Evolutionary conservation across 2,797 vertebrate genomes (phyloP), one percentile per base, ranked within the genome.

Genomic region (Miichthys miiuy): DNA sequence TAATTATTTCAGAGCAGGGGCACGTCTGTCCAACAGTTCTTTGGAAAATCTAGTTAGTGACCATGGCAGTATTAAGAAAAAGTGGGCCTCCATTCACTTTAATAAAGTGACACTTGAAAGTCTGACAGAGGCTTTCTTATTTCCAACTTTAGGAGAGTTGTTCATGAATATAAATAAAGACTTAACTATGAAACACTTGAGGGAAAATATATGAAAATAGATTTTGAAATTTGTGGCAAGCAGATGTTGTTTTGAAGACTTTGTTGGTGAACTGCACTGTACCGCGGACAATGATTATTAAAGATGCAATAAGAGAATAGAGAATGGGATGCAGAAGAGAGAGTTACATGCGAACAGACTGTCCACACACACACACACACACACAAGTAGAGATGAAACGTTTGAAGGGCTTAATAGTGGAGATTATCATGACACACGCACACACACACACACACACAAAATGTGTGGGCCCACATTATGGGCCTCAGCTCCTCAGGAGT

Each of bases 401-500:
- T 88, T 85, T 89, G 87, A 89, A 81, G 72, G 70, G 77, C 63
- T 90, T 86, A 87, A 79, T 74, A 52, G 60, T 76, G 77, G 46
- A 74, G 79, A 88, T 88, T 87, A 91, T 79, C 65, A 75, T 73
- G 56, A 72, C 62, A 38, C 47, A 48, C 66, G 23, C n/a, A 55
- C 66, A 44, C 64, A 64, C 48, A 73, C 62, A 74, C 62, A 77
- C 81, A 66, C 60, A 71, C 34, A 23, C 47, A 75, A 6, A 67
- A 81, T 68, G 73, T 86, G 89, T 79, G 77, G 56, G 86, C 75
- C 74, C 89, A 89, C 71, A 84, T 86, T 85, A 82, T 68, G 67
- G 81, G 77, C 79, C 77, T 16, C 34, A 8, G 51, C 88, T 89
- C 85, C 77, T 90, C 86, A 82, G 91, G 89, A 90, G 88, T 86